A percentile compares a stretch with the other conserved stretches of the same genome.
Conservation (phyloP, 1,140 invertebrate species). For the Drosophila ananassae region DNA sequence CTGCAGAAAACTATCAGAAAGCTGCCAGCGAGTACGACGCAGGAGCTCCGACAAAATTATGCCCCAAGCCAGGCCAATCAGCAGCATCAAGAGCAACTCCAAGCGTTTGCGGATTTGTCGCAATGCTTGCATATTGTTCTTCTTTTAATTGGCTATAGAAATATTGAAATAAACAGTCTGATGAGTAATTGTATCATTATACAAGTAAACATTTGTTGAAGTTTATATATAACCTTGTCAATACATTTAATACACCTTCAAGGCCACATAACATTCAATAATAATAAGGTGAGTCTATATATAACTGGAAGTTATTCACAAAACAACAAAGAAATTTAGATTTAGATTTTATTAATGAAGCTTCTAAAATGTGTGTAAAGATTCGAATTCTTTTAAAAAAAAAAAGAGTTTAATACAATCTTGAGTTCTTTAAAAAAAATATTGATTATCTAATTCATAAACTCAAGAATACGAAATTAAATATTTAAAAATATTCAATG, state of each 20-base stretch:
- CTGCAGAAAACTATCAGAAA: neutral
- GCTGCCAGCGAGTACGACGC: conserved; percentile 14
- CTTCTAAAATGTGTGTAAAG: no score
- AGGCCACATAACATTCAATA: neutral
- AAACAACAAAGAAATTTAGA: neutral
- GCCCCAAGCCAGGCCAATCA: conserved; percentile 53
- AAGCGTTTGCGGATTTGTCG: conserved; percentile 34
- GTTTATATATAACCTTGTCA: no score
- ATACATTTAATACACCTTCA: neutral
- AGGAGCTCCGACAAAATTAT: conserved; percentile 40
- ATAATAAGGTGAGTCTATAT: neutral
- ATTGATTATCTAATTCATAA: no score
- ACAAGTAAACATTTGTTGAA: no score
- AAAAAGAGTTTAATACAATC: no score
- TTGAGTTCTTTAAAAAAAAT: no score
- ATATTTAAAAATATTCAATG: neutral
- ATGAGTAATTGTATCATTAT: no score
- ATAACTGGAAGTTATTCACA: neutral
- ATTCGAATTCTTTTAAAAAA: no score
- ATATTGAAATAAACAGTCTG: neutral
- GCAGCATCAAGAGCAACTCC: conserved; percentile 50
- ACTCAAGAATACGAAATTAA: neutral
- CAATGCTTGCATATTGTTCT: conserved; percentile 22
- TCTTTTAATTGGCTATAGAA: neutral
- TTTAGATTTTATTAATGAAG: neutral